Evolutionary conservation across 2,113 vertebrate genomes (phyloP).

Genomic region (Chascanopsetta lugubris): DNA sequence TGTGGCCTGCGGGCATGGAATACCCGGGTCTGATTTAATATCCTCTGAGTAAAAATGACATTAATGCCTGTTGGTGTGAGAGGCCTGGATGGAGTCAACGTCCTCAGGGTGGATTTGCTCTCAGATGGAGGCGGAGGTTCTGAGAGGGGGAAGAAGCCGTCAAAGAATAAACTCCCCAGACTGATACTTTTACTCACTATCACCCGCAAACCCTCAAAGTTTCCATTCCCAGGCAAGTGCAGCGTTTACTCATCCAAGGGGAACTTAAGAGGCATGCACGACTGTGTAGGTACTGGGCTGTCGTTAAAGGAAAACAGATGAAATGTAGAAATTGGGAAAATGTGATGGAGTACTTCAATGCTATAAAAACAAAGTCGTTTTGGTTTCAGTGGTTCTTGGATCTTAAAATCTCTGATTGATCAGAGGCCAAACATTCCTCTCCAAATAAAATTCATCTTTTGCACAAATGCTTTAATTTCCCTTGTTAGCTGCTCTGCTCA

Average conservation of each 20-base stretch:
- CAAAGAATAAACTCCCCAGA: conserved; percentile 9
- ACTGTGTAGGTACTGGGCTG: neutral
- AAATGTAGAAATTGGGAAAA: conserved; percentile 10
- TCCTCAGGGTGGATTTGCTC: conserved; percentile 13
- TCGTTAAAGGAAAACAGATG: conserved; percentile 1
- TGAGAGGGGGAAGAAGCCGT: neutral
- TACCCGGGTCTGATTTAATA: too few species aligned
- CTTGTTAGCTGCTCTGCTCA: neutral
- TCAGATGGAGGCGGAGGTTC: neutral
- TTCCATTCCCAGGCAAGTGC: conserved; percentile 34
- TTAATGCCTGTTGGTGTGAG: too few species aligned
- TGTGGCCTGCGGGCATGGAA: too few species aligned
- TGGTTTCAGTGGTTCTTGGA: conserved; percentile 11
- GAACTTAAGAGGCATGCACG: neutral
- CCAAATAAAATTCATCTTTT: conserved; percentile 1
- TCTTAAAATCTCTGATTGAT: conserved; percentile 7
- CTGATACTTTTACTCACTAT: conserved; percentile 21
- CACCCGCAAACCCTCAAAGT: conserved; percentile 10
- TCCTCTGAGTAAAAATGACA: too few species aligned
- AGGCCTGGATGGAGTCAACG: conserved; percentile 4
- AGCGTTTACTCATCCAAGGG: conserved; percentile 31
- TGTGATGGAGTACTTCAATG: conserved; percentile 5
- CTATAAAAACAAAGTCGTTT: conserved; percentile 7
- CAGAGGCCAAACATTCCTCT: conserved; percentile 2
- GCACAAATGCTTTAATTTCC: conserved; percentile 3